These are phyloP conservation scores for Ennomos fuscantarius DNA, from an alignment of 2,888 invertebrate genomes.

Conservation along the genomic window DNA sequence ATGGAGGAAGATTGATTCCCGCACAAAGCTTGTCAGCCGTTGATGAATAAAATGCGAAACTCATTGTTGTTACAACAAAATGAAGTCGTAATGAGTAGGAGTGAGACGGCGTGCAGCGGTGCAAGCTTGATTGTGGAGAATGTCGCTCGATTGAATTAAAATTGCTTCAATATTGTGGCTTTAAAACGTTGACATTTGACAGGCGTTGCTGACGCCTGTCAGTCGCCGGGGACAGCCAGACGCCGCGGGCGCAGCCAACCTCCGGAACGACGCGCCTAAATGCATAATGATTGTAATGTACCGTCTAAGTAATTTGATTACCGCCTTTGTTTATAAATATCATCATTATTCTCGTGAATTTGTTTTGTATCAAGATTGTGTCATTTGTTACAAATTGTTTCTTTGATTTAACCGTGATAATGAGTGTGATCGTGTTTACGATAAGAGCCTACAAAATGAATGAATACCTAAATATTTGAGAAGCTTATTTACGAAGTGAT, in stretches of 20 bases:
- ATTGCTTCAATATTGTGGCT: slow-evolving; percentile 75
- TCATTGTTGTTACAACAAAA: slow-evolving; percentile 82
- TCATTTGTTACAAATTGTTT: slow-evolving; percentile 27
- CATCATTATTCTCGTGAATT: slow-evolving; percentile 22
- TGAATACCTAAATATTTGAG: neutral
- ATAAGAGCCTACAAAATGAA: slow-evolving; percentile 7
- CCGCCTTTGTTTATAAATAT: slow-evolving; percentile 28
- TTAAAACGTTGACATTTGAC: slow-evolving; percentile 77
- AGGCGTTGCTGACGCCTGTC: slow-evolving; percentile 72
- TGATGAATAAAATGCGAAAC: slow-evolving; percentile 67
- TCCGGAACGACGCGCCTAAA: slow-evolving; percentile 39
- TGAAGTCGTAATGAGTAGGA: slow-evolving; percentile 81
- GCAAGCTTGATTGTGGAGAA: slow-evolving; percentile 59
- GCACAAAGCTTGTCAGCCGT: slow-evolving; percentile 76
- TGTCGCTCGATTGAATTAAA: slow-evolving; percentile 79
- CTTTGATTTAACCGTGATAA: slow-evolving; percentile 22
- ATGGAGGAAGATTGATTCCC: slow-evolving; percentile 77
- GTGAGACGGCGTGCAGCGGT: slow-evolving; percentile 38
- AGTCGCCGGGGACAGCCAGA: slow-evolving; percentile 38
- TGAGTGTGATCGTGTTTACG: slow-evolving; percentile 5
- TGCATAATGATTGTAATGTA: slow-evolving; percentile 34
- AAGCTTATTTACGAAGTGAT: no score
- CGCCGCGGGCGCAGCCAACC: slow-evolving; percentile 39
- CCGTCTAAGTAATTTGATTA: slow-evolving; percentile 30
- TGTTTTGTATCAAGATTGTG: slow-evolving; percentile 28